phyloP scores from a whole-genome alignment of 2,797 vertebrate species.

The Poliocrania exsul region DNA sequence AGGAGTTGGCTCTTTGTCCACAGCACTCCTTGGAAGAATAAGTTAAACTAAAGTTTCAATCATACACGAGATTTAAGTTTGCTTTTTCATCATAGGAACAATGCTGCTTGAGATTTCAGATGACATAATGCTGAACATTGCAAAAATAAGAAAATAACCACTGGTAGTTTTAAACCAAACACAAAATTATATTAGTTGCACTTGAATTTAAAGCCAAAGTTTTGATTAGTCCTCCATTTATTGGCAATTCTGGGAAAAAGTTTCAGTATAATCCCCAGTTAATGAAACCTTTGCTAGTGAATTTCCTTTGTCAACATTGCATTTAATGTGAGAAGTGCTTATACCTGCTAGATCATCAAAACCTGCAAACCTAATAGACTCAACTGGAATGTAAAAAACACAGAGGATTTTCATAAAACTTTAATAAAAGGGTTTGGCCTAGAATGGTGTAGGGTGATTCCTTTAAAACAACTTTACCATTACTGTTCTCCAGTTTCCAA shows the following conservation, averaged over 20 bases:
- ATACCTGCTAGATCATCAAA: conserved; percentile 80
- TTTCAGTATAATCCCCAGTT: conserved; percentile 91
- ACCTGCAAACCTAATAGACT: conserved; percentile 69
- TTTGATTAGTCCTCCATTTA: conserved; percentile 80
- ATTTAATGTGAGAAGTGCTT: conserved; percentile 77
- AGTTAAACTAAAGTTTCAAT: neutral
- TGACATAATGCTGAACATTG: conserved; percentile 35
- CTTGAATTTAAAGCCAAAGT: conserved; percentile 75
- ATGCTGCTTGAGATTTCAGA: conserved; percentile 30
- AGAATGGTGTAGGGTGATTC: conserved; percentile 59
- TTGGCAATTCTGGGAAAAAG: conserved; percentile 79
- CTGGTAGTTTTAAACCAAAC: conserved; percentile 57
- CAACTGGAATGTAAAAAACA: conserved; percentile 70
- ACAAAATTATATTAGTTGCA: conserved; percentile 73
- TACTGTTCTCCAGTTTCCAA: conserved; percentile 64
- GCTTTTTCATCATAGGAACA: neutral
- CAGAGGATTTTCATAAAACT: conserved; percentile 72
- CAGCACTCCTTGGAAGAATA: neutral
- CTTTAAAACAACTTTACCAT: conserved; percentile 62
- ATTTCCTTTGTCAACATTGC: conserved; percentile 86
- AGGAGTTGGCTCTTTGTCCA: neutral
- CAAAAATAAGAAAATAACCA: conserved; percentile 51
- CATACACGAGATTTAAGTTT: neutral
- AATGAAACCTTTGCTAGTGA: conserved; percentile 89
- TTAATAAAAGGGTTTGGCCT: conserved; percentile 74